Percentiles rank a stretch among this genome's conserved stretches.
Evolutionary conservation across 23 tunicate species (phyloP).

Genomic region (Halocynthia aurantium): DNA sequence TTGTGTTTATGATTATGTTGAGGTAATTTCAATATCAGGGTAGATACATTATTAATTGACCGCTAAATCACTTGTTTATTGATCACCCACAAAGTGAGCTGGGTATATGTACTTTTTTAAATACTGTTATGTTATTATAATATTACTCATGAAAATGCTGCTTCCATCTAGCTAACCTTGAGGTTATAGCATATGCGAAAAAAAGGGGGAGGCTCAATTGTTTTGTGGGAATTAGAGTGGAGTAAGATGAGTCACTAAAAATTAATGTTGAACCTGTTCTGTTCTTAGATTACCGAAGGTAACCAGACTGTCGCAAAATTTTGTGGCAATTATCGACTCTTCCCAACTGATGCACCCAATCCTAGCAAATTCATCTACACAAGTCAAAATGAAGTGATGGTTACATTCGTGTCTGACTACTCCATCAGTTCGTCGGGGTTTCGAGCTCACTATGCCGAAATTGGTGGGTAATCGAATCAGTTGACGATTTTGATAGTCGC

Average conservation of each 20-base stretch:
- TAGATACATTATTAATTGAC: no score
- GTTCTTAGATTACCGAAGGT: conserved; percentile 16
- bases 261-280: background rate
- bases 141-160: no score
- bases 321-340: conserved; percentile 2
- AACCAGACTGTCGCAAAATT: background rate
- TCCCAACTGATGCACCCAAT: conserved; percentile 21
- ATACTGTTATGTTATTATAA: background rate
- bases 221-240: no score
- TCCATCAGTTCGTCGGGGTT: conserved; percentile 42
- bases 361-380: conserved; percentile 18
- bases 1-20: conserved; percentile 62
- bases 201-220: no score
- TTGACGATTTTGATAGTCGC: no score
- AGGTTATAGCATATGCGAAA: no score
- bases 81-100: background rate
- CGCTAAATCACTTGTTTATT: no score
- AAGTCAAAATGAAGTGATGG: conserved; percentile 24
- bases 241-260: no score
- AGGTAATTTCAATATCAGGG: conserved; percentile 8
- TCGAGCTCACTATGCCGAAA: conserved; percentile 37
- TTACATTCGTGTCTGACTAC: conserved; percentile 69
- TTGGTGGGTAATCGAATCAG: conserved; percentile 14
- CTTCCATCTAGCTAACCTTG: no score
- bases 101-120: no score